These are phyloP conservation scores for Lordiphosa collinella DNA, from an alignment of 1,140 invertebrate species.

Conservation along the genomic window DNA sequence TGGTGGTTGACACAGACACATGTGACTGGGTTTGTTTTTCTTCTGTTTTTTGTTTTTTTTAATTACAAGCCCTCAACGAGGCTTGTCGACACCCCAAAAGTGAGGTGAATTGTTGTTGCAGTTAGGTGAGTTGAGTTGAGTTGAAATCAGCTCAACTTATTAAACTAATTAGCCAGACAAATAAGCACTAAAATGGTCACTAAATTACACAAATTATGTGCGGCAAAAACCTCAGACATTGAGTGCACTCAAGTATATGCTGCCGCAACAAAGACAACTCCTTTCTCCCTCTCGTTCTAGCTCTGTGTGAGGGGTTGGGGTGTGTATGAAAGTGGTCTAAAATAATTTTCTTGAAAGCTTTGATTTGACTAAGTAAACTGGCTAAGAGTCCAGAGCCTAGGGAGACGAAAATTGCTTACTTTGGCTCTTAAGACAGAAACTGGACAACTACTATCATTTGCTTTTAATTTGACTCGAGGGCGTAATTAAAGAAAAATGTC, in stretches of 20 bases:
- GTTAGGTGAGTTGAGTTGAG: conserved; percentile 16
- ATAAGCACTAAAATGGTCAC: conserved; percentile 49
- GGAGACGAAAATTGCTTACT: conserved; percentile 18
- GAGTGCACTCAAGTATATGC: conserved; percentile 40
- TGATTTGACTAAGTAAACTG: conserved; percentile 76
- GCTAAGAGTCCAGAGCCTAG: conserved; percentile 39
- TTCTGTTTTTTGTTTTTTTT: conserved; percentile 57
- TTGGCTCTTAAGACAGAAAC: conserved; percentile 10
- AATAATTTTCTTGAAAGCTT: conserved; percentile 74
- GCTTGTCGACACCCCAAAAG: too few relatives aligned
- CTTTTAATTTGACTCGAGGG: conserved; percentile 73
- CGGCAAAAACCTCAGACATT: conserved; percentile 39
- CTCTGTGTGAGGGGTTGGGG: not conserved
- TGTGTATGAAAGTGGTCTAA: conserved; percentile 25
- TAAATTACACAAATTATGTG: conserved; percentile 56
- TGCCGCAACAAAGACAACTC: conserved; percentile 17
- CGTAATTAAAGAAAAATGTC: conserved; percentile 75
- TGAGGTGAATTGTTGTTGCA: not conserved
- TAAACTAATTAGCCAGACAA: conserved; percentile 49
- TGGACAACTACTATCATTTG: conserved; percentile 58
- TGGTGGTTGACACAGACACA: conserved; percentile 8
- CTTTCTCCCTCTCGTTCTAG: conserved; percentile 1
- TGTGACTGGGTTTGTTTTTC: too few relatives aligned
- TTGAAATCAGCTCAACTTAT: conserved; percentile 4
- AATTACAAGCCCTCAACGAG: conserved; percentile 50